Conservation (phyloP, 2,113 vertebrate species). For the Platycercus adscitus region DNA sequence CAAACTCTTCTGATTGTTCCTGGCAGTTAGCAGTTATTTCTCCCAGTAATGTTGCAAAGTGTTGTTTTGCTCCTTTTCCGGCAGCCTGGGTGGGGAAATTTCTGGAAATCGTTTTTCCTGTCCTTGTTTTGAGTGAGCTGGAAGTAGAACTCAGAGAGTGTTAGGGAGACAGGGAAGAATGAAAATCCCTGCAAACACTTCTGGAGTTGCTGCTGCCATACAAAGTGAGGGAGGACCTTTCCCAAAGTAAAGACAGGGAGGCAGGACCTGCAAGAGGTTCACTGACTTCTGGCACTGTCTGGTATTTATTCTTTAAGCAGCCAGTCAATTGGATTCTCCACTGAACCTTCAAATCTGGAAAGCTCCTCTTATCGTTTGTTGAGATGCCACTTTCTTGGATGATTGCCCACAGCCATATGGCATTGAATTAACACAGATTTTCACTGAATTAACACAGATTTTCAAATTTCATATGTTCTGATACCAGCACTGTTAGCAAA, state of each 20-base stretch:
- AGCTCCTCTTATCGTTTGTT: constrained; percentile 4
- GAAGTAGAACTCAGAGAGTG: not conserved
- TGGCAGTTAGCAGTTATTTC: not conserved
- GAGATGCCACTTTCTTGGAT: constrained; percentile 48
- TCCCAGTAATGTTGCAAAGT: not conserved
- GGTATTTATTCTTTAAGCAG: not conserved
- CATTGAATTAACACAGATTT: constrained; percentile 51
- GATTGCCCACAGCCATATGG: constrained; percentile 50
- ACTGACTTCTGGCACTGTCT: not conserved
- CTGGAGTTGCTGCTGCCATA: not conserved
- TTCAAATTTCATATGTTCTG: constrained; percentile 30
- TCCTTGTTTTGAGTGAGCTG: not conserved
- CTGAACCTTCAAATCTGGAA: constrained; percentile 8
- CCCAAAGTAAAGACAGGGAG: not conserved
- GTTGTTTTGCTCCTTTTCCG: not conserved
- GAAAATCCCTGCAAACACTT: not conserved
- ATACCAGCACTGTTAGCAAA: not conserved
- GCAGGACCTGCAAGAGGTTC: not conserved
- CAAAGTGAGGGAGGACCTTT: not conserved
- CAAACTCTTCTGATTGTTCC: not conserved
- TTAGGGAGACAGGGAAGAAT: not conserved
- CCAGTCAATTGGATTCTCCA: not conserved
- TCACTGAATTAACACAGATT: constrained; percentile 50
- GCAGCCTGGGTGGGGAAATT: not conserved
- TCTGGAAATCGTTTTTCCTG: not conserved